Percentiles rank a stretch among this genome's conserved stretches.
Evolutionary conservation across 2,888 invertebrate species (phyloP).

Genomic region (Eulithis prunata): DNA sequence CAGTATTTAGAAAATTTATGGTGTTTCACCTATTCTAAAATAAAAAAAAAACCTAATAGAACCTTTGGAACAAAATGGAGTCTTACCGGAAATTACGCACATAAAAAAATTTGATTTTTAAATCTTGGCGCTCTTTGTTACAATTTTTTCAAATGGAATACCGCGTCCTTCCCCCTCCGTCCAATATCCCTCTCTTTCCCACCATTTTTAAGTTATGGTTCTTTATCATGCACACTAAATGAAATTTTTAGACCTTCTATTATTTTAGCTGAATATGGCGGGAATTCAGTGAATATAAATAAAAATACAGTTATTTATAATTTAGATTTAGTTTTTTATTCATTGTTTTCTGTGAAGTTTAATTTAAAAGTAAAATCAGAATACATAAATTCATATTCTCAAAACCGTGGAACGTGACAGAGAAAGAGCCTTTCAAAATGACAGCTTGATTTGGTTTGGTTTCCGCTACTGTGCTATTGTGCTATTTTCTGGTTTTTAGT

Average conservation of each 20-base stretch:
- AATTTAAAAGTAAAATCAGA: not conserved
- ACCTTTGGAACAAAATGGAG: constrained; percentile 34
- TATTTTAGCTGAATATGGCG: not conserved
- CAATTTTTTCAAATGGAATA: constrained; percentile 61
- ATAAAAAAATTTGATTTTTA: constrained; percentile 39
- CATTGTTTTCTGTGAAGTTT: not conserved
- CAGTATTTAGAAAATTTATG: not conserved
- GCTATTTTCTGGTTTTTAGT: constrained; percentile 79
- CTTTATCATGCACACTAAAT: constrained; percentile 53
- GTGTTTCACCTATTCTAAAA: not conserved
- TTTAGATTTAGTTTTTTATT: not conserved
- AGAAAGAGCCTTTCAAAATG: constrained; percentile 75
- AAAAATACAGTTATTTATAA: not conserved
- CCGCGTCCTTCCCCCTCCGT: constrained; percentile 75
- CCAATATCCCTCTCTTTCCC: constrained; percentile 64
- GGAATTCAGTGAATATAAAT: not conserved
- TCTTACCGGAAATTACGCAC: constrained; percentile 27
- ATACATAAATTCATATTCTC: constrained; percentile 14
- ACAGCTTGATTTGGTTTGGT: constrained; percentile 85
- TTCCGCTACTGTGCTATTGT: constrained; percentile 84
- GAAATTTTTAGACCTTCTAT: constrained; percentile 39
- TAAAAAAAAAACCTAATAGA: constrained; percentile 24
- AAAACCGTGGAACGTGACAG: constrained; percentile 58
- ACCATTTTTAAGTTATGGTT: constrained; percentile 68
- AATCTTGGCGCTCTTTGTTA: constrained; percentile 59